Evolutionary conservation across 2,888 invertebrate species (phyloP).

Genomic region (Heteropelma amictum): DNA sequence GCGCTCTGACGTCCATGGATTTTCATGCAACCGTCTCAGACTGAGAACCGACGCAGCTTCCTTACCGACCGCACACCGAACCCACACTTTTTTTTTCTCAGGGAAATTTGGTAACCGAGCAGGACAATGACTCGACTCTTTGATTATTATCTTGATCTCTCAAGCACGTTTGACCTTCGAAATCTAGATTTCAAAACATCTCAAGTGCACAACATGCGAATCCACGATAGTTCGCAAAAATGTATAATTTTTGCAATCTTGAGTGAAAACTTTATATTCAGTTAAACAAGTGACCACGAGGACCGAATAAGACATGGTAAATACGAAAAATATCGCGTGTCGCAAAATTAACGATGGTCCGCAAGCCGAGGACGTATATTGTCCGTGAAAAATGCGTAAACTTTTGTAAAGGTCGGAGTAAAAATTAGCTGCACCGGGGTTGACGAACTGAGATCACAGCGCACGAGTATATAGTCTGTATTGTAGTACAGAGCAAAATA

Average conservation of each 20-base stretch:
- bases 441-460: conserved; percentile 44
- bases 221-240: too few species aligned
- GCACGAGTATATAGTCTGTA: too few species aligned
- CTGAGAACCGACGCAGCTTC: too few species aligned
- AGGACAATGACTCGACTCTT: too few species aligned
- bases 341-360: not conserved
- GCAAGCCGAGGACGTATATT: not conserved
- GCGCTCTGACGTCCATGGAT: too few species aligned
- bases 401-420: conserved; percentile 4
- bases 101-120: too few species aligned
- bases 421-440: conserved; percentile 36
- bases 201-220: too few species aligned
- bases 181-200: not conserved
- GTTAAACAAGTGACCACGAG: not conserved
- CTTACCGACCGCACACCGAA: too few species aligned
- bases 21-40: too few species aligned
- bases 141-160: not conserved
- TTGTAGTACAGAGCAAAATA: not conserved
- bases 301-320: not conserved
- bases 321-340: not conserved
- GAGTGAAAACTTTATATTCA: too few species aligned
- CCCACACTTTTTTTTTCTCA: too few species aligned
- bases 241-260: too few species aligned
- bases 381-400: not conserved
- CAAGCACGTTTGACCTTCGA: not conserved